These are phyloP conservation scores for Enteromius fasciolatus DNA, from an alignment of 2,797 vertebrate genomes.

Conservation along the genomic window DNA sequence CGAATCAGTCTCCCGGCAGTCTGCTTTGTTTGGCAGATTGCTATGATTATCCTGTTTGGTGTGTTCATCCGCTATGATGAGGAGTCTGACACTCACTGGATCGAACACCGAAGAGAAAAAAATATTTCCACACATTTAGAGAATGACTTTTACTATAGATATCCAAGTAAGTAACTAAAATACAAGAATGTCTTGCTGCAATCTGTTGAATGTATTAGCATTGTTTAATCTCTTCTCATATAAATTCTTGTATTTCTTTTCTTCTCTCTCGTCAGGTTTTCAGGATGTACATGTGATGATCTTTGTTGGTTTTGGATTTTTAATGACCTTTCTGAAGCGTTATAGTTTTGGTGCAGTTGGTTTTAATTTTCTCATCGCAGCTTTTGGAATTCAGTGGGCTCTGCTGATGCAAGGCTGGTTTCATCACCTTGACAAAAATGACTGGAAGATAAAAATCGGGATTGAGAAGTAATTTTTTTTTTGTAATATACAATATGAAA, in stretches of 20 bases:
- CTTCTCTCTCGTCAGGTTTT: conserved; percentile 80
- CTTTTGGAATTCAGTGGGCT: conserved; percentile 96
- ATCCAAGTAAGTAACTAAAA: conserved; percentile 88
- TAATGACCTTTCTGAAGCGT: conserved; percentile 94
- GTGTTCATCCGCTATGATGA: conserved; percentile 86
- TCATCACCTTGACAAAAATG: conserved; percentile 72
- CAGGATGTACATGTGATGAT: conserved; percentile 98
- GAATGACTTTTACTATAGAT: conserved; percentile 96
- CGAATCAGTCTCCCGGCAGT: conserved; percentile 83
- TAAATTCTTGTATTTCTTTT: background rate
- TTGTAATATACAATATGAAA: background rate
- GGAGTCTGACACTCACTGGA: conserved; percentile 80
- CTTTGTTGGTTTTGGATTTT: conserved; percentile 96
- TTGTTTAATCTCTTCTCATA: background rate
- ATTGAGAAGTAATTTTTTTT: conserved; percentile 83
- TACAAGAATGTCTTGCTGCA: background rate
- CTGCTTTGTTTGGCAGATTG: conserved; percentile 86
- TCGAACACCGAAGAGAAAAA: conserved; percentile 24
- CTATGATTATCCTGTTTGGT: conserved; percentile 89
- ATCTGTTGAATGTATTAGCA: background rate
- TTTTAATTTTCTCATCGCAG: conserved; percentile 94
- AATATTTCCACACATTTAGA: conserved; percentile 83
- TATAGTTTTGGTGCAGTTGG: conserved; percentile 91
- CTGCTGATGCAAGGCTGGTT: conserved; percentile 98
- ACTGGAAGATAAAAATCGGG: conserved; percentile 86